Percentiles rank a stretch among this genome's conserved stretches.
These are phyloP conservation scores for Idaea biselata DNA, from an alignment of 2,888 invertebrate genomes.

Conservation along the genomic window DNA sequence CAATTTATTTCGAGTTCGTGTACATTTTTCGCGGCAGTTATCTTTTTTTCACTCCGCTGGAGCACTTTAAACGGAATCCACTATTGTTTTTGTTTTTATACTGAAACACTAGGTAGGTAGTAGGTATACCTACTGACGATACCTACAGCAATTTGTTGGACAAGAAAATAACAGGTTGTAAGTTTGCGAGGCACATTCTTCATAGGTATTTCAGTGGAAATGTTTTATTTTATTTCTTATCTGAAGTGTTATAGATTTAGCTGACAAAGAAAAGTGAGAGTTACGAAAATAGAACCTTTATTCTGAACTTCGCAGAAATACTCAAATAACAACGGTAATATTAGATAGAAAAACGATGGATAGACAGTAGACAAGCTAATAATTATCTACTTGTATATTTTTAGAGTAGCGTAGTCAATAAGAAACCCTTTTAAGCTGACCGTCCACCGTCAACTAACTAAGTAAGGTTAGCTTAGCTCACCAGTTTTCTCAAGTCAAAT, in stretches of 20 bases:
- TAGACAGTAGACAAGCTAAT: no score
- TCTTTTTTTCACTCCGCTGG: conserved; percentile 43
- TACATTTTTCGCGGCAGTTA: conserved; percentile 48
- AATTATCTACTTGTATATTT: no score
- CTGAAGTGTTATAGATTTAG: background rate
- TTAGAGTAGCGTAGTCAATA: no score
- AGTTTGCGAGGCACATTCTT: background rate
- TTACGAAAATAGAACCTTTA: background rate
- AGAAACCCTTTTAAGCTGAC: no score
- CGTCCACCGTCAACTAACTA: no score
- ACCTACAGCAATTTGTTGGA: conserved; percentile 4
- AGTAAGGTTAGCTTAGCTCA: no score
- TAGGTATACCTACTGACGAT: conserved; percentile 12
- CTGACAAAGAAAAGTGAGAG: background rate
- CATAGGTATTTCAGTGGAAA: background rate
- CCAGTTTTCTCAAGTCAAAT: no score
- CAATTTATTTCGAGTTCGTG: conserved; percentile 62
- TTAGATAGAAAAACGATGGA: no score
- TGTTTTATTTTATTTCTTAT: background rate
- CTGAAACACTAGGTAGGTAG: conserved; percentile 15
- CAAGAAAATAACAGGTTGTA: background rate
- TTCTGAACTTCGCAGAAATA: background rate
- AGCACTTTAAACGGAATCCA: conserved; percentile 48
- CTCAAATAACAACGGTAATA: no score
- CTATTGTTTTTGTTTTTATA: conserved; percentile 27